Base-by-base conservation (phyloP, 2,888 invertebrate genomes). In the Branchellion lobata region DNA sequence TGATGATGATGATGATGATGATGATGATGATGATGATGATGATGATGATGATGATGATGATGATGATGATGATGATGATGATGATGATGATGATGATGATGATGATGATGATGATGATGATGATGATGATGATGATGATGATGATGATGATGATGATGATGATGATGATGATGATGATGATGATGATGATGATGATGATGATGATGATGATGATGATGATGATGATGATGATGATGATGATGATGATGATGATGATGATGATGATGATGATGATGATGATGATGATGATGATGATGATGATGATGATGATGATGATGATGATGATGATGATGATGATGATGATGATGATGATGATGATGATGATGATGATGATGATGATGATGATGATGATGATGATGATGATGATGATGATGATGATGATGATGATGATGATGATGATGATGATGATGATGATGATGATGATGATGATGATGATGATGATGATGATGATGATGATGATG, bases 271-370 rank as follows among this genome's bases (percentile, higher is more conserved):
- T 75, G n/a, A n/a, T n/a, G n/a, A n/a, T n/a, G n/a, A n/a, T n/a
- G n/a, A n/a, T n/a, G n/a, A n/a, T n/a, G n/a, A n/a, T n/a, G n/a
- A 5, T 53, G 75, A 75, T 27, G 27, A 53, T 27, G 75, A 31
- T 0, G 51, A 73, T 47, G 73, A 74, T 61, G 65, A 57, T 75
- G 80, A 57, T 36, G 75, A 65, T 80, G 80, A 36, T 68, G 51
- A 61, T 61, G 65, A 65, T 47, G 53, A 65, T 71, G 72, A 75
- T 40, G 53, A 80, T 40, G 68, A 80, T 61, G 47, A 75, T 75
- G 80, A 75, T 3, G 36, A 76, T 80, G 65, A 65, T n/a, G 75
- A 80, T 75, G 68, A 65, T 29, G 65, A 68, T 68, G 75, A 74
- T 74, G 79, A 57, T 74, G 74, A 57, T 74, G 79, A 31, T 79